These are phyloP conservation scores for Coccyzus lansbergi DNA, from an alignment of 2,797 vertebrate species.

Conservation along the genomic window DNA sequence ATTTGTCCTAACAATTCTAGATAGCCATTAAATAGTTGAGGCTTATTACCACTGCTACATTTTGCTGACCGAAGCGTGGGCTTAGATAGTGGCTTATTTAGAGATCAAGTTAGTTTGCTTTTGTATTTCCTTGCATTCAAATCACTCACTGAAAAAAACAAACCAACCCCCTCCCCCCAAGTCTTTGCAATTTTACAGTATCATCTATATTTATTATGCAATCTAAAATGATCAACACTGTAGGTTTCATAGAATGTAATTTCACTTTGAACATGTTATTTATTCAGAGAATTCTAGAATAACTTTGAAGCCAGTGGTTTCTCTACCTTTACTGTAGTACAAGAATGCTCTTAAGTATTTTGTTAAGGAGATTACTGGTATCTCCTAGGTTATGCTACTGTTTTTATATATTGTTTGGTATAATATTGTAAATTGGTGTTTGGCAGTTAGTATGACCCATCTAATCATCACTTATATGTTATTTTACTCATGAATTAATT, in stretches of 20 bases:
- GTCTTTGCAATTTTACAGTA: neutral
- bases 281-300: neutral
- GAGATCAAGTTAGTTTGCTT: neutral
- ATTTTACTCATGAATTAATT: slow-evolving; percentile 32
- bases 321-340: neutral
- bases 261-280: neutral
- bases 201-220: neutral
- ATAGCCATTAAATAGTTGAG: neutral
- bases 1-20: neutral
- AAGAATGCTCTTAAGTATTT: neutral
- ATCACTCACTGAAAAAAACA: neutral
- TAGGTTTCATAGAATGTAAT: neutral
- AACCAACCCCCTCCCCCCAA: no score
- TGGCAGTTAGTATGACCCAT: neutral
- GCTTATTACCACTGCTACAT: neutral
- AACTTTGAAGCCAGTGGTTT: neutral
- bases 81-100: neutral
- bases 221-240: neutral
- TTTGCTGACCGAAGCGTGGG: neutral
- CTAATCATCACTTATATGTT: neutral
- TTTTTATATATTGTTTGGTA: neutral
- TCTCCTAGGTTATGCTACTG: neutral
- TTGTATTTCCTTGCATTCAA: neutral
- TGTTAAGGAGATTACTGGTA: neutral
- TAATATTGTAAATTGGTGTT: neutral